phyloP scores from a whole-genome alignment of 2,797 vertebrate species.

The Cyclura pinguis region DNA sequence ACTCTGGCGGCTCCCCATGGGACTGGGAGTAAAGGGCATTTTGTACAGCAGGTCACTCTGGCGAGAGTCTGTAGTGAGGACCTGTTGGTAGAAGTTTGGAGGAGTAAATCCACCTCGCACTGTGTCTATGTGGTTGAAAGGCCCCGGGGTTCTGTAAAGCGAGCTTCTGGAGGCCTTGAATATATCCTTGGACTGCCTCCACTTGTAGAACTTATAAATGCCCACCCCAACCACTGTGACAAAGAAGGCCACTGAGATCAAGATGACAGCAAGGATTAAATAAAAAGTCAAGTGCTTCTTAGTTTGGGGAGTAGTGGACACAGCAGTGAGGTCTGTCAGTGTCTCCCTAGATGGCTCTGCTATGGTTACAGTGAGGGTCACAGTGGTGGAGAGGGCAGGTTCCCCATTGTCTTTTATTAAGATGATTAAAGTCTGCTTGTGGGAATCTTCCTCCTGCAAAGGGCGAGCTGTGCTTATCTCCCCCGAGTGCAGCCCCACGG shows the following conservation, averaged over 20 bases:
- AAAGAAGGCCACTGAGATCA: conserved; percentile 86
- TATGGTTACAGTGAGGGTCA: conserved; percentile 83
- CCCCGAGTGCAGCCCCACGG: conserved; percentile 79
- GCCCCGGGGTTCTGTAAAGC: conserved; percentile 78
- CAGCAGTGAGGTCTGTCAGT: conserved; percentile 78
- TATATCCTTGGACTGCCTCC: conserved; percentile 79
- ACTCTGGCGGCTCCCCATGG: conserved; percentile 77
- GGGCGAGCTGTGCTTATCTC: conserved; percentile 83
- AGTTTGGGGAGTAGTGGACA: conserved; percentile 75
- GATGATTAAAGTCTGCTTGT: conserved; percentile 82
- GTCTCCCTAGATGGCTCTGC: conserved; percentile 83
- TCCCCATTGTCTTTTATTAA: conserved; percentile 84
- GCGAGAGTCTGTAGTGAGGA: conserved; percentile 81
- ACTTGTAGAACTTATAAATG: conserved; percentile 81
- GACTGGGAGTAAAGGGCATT: conserved; percentile 78
- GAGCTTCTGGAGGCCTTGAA: conserved; percentile 78
- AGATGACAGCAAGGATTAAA: conserved; percentile 84
- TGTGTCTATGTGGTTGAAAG: conserved; percentile 77
- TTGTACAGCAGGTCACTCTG: conserved; percentile 79
- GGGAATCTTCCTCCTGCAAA: conserved; percentile 82
- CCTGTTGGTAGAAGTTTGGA: conserved; percentile 81
- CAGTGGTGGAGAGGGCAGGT: conserved; percentile 81
- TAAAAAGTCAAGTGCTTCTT: conserved; percentile 85
- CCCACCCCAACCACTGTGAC: conserved; percentile 79
- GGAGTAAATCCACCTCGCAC: conserved; percentile 74